A percentile compares a stretch with the other conserved stretches of the same genome.
phyloP scores from a whole-genome alignment of 2,113 vertebrate species.

The Psephotus haematonotus region DNA sequence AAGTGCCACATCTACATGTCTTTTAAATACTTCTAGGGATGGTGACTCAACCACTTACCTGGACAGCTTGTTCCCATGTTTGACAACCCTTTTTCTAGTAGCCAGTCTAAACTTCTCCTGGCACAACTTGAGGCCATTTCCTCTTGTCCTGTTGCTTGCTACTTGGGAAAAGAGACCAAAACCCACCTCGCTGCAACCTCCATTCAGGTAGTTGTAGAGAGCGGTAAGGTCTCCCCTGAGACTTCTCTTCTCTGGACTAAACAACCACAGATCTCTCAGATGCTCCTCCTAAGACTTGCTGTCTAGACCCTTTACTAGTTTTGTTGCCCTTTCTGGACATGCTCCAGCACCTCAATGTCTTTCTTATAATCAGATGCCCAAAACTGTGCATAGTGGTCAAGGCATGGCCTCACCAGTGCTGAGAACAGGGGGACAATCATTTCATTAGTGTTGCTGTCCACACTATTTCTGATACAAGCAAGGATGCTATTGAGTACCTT shows the following conservation, averaged over 20 bases:
- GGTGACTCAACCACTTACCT: background rate
- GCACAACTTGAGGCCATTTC: rapidly evolving
- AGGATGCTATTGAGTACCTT: background rate
- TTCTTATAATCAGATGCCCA: background rate
- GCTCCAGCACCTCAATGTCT: background rate
- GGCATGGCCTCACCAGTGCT: background rate
- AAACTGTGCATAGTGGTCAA: rapidly evolving
- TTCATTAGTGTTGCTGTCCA: background rate
- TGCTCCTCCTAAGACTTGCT: rapidly evolving
- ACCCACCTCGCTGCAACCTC: background rate
- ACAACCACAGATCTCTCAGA: background rate
- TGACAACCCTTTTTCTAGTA: background rate
- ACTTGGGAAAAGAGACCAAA: background rate
- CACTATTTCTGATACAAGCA: background rate
- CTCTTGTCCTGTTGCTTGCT: background rate
- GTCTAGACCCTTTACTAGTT: background rate
- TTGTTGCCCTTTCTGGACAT: background rate
- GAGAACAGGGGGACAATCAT: rapidly evolving
- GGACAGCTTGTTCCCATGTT: background rate
- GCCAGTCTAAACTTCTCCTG: background rate
- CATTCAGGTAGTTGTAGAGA: background rate
- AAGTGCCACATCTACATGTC: rapidly evolving
- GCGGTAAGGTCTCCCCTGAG: background rate
- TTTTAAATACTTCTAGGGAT: background rate
- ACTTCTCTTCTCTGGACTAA: background rate